Evolutionary conservation across 2,888 invertebrate species (phyloP), one percentile per base, ranked within the genome.

Genomic region (Vanessa cardui): DNA sequence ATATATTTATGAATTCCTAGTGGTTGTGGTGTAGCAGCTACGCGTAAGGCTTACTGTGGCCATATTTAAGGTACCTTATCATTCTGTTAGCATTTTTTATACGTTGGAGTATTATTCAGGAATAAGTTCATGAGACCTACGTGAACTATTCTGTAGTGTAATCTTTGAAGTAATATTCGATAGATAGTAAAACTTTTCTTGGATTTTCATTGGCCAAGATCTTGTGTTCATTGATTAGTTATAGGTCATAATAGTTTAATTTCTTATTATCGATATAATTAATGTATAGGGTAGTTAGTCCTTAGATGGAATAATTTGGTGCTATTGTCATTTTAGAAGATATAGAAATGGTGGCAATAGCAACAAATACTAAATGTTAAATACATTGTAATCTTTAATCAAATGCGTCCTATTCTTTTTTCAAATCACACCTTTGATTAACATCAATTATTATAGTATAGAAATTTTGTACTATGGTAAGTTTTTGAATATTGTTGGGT

Each of bases 171-270:
- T 18, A 45, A 56, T 54, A 58, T 52, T 66, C 58, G 39, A 59
- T 62, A 65, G 56, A 45, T 70, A 68, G 59, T 67, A 54, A 81
- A 80, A 84, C 50, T 62, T 80, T 79, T 81, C 83, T 86, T 87
- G 83, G 84, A 86, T 84, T 80, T 79, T 79, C 77, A 44, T 74
- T 77, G 83, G 87, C 88, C 88, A 83, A 84, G 83, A 76, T 83
- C 80, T 83, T 90, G 89, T 90, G 90, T 91, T 90, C 90, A 89
- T 83, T 84, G 79, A 78, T 78, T 87, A 86, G 84, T 74, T 68
- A 76, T 86, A 87, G 83, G 77, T 66, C 76, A 62, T 70, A 65
- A 69, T 65, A 68, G 70, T 62, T 46, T 65, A 60, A 62, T 68
- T 59, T 50, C 58, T 58, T 66, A 69, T 20, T 59, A 62, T 16